These are phyloP conservation scores for Chionomys nivalis DNA, from an alignment of 2,113 vertebrate species.

Conservation along the genomic window DNA sequence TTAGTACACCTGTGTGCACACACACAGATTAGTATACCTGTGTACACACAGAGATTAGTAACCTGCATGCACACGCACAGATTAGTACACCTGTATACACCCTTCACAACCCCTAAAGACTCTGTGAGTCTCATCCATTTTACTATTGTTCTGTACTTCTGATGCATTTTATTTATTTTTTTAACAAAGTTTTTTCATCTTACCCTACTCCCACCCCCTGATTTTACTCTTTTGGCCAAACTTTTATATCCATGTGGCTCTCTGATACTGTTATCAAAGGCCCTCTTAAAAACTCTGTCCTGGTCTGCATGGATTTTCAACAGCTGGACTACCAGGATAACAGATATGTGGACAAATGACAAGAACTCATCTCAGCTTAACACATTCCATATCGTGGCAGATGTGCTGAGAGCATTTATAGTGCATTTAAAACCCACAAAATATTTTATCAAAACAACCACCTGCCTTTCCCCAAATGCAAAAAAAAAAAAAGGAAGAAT, in stretches of 20 bases:
- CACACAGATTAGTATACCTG: background rate
- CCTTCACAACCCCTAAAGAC: background rate
- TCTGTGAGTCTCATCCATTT: background rate
- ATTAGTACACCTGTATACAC: too few species aligned
- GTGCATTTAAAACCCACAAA: background rate
- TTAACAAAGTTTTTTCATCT: background rate
- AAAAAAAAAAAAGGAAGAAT: slow-evolving; percentile 17
- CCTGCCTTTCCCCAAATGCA: background rate
- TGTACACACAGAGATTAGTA: background rate
- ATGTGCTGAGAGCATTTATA: background rate
- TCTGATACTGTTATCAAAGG: background rate
- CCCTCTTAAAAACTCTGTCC: background rate
- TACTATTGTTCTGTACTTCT: background rate
- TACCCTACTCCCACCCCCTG: too few species aligned
- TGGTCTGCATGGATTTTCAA: background rate
- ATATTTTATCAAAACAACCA: background rate
- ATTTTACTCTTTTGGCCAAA: slow-evolving; percentile 17
- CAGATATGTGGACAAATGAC: background rate
- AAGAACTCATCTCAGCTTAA: background rate
- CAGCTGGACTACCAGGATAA: background rate
- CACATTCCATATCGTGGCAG: background rate
- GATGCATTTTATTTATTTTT: background rate
- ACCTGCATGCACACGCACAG: fast-evolving
- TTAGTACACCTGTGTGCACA: too few species aligned
- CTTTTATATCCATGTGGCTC: background rate